A percentile compares a stretch with the other conserved stretches of the same genome.
Evolutionary conservation across 92 coral and sea anemone genomes (phyloP).

Genomic region (Siderastrea siderea): DNA sequence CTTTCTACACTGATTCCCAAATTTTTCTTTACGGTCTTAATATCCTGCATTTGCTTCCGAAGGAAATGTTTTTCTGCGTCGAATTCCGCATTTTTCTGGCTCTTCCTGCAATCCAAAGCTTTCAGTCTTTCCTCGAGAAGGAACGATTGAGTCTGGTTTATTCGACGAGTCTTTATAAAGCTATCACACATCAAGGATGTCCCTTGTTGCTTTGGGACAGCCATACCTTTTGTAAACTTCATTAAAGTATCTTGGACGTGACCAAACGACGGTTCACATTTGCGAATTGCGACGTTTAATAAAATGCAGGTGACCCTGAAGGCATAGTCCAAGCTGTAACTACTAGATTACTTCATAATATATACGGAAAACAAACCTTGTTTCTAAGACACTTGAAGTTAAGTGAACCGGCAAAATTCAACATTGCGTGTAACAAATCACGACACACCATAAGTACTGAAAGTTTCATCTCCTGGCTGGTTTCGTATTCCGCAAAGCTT

Average conservation of each 20-base stretch:
- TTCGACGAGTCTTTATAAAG: conserved; percentile 64
- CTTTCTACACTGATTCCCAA: conserved; percentile 65
- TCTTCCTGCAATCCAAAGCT: conserved; percentile 58
- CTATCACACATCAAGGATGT: conserved; percentile 51
- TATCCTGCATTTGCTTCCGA: conserved; percentile 49
- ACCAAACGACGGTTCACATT: neutral
- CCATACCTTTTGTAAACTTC: conserved; percentile 33
- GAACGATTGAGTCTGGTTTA: conserved; percentile 65
- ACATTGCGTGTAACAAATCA: conserved; percentile 25
- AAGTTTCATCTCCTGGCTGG: neutral
- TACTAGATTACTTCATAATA: conserved; percentile 10
- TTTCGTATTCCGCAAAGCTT: neutral
- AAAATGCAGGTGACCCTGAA: neutral
- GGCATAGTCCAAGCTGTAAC: neutral
- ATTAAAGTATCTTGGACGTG: conserved; percentile 3
- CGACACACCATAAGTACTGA: conserved; percentile 2
- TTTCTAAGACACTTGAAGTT: conserved; percentile 20
- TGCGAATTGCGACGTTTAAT: neutral
- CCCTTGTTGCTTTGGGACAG: conserved; percentile 36
- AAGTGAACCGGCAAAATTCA: conserved; percentile 10
- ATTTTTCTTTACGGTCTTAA: conserved; percentile 53
- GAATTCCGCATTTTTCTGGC: conserved; percentile 56
- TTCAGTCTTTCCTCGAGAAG: conserved; percentile 66
- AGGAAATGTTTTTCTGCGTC: conserved; percentile 55
- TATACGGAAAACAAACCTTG: conserved; percentile 13